Evolutionary conservation across 1,140 invertebrate genomes (phyloP).

Genomic region (Oppia nitens): DNA sequence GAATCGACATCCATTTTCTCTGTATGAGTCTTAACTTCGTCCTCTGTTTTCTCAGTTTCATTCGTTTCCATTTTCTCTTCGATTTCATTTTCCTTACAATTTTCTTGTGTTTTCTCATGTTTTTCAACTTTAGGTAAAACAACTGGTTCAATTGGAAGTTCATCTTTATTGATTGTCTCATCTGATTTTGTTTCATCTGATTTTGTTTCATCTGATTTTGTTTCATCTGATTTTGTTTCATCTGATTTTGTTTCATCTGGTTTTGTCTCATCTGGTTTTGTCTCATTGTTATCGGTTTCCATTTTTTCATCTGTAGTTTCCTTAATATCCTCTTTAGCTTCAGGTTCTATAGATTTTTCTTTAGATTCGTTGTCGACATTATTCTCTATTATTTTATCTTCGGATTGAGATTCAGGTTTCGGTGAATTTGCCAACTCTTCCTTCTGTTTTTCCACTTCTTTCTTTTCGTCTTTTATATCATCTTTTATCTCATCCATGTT

Average conservation of each 20-base stretch:
- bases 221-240: conserved; percentile 17
- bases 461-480: conserved; percentile 42
- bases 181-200: conserved; percentile 20
- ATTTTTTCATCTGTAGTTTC: conserved; percentile 13
- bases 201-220: conserved; percentile 17
- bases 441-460: conserved; percentile 47
- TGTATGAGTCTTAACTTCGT: no score
- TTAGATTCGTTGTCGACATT: conserved; percentile 4
- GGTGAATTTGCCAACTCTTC: conserved; percentile 28
- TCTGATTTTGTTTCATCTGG: conserved; percentile 22
- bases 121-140: background rate
- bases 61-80: conserved; percentile 13
- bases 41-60: conserved; percentile 5
- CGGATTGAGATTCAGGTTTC: background rate
- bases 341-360: background rate
- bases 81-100: background rate
- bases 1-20: conserved; percentile 16
- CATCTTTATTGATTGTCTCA: conserved; percentile 21
- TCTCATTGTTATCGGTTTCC: conserved; percentile 10
- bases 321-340: conserved; percentile 17
- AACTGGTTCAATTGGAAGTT: conserved; percentile 9
- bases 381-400: no score
- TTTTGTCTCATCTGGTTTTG: conserved; percentile 19
- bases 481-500: conserved; percentile 7
- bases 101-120: background rate